These are phyloP conservation scores for Pyrgus malvae DNA, from an alignment of 2,888 invertebrate genomes.

Conservation along the genomic window DNA sequence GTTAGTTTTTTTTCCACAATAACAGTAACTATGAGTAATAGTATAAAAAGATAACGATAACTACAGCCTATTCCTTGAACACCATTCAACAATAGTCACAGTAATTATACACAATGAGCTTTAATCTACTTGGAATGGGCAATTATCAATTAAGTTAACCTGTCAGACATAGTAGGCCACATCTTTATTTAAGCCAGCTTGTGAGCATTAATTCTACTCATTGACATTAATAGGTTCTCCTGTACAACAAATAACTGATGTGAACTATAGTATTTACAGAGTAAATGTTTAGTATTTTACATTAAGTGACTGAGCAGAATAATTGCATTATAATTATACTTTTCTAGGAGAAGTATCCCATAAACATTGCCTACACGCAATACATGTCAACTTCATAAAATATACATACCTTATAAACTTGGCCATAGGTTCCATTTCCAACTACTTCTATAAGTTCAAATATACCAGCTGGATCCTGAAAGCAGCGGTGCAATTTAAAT, in stretches of 20 bases:
- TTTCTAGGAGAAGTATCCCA: neutral
- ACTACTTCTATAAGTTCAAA: constrained; percentile 99
- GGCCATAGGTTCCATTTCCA: constrained; percentile 99
- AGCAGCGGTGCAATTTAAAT: constrained; percentile 50
- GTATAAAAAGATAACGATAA: constrained; percentile 1
- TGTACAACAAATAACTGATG: constrained; percentile 31
- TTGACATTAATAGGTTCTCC: constrained; percentile 60
- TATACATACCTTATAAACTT: constrained; percentile 96
- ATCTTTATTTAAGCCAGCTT: constrained; percentile 31
- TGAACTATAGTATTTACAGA: constrained; percentile 25
- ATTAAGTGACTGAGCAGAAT: neutral
- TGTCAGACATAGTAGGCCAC: constrained; percentile 30
- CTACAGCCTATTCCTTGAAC: neutral
- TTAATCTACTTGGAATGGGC: constrained; percentile 3
- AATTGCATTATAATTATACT: neutral
- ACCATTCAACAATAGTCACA: neutral
- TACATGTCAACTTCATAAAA: constrained; percentile 12
- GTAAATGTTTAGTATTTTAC: too few species aligned
- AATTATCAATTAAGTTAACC: constrained; percentile 20
- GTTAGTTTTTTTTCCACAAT: neutral
- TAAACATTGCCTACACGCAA: neutral
- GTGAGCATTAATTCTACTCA: constrained; percentile 57
- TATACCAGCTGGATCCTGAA: constrained; percentile 99
- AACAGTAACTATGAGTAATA: constrained; percentile 3
- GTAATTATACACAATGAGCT: constrained; percentile 12